Evolutionary conservation across 2,797 vertebrate genomes (phyloP).

Genomic region (Sparidentex hasta): DNA sequence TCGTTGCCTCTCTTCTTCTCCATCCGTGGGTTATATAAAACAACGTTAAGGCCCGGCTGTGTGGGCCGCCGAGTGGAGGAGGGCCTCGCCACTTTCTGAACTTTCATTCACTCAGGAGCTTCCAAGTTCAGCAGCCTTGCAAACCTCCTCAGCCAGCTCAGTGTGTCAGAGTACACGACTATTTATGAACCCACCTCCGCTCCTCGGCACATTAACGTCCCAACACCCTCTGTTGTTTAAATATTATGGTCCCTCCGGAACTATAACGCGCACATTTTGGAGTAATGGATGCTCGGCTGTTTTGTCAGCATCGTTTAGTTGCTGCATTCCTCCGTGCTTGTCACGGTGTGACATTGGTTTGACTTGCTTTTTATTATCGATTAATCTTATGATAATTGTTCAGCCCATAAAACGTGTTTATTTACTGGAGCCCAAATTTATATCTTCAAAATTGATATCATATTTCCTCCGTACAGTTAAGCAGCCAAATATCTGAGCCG

Average conservation of each 20-base stretch:
- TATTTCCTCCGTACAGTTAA: slow-evolving; percentile 1
- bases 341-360: slow-evolving; percentile 39
- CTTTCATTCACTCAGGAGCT: slow-evolving; percentile 76
- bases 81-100: slow-evolving; percentile 69
- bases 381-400: slow-evolving; percentile 27
- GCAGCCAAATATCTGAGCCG: background rate
- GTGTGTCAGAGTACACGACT: slow-evolving; percentile 45
- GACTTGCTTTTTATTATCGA: slow-evolving; percentile 17
- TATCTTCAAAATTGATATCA: background rate
- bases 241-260: slow-evolving; percentile 45
- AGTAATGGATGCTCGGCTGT: slow-evolving; percentile 27
- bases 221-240: slow-evolving; percentile 44
- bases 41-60: slow-evolving; percentile 62
- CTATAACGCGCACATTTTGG: slow-evolving; percentile 23
- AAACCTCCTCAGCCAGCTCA: slow-evolving; percentile 65
- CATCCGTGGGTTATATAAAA: slow-evolving; percentile 71
- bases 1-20: slow-evolving; percentile 52
- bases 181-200: slow-evolving; percentile 66
- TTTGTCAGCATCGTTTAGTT: slow-evolving; percentile 25
- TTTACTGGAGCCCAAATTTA: background rate
- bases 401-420: background rate
- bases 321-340: slow-evolving; percentile 21
- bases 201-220: slow-evolving; percentile 40
- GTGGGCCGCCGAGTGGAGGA: slow-evolving; percentile 76
- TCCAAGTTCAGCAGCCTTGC: slow-evolving; percentile 67